A percentile compares a stretch with the other conserved stretches of the same genome.
These are phyloP conservation scores for Chelonus formosanus DNA, from an alignment of 2,888 invertebrate genomes.

Conservation along the genomic window DNA sequence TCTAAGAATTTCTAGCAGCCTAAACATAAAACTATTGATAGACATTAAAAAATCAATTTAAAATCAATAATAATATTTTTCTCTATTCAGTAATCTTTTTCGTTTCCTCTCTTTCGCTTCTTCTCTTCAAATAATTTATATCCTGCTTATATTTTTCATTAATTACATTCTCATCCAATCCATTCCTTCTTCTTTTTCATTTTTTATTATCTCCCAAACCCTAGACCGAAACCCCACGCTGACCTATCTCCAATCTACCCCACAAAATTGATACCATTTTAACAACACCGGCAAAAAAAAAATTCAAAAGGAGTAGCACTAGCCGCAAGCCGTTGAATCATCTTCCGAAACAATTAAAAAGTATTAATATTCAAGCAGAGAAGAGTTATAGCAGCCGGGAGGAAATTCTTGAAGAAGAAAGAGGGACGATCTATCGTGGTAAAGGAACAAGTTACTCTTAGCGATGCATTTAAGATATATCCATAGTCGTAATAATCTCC, in stretches of 20 bases:
- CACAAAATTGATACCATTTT: neutral
- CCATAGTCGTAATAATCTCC: conserved; percentile 8
- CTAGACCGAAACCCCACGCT: too few species aligned
- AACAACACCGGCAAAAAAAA: conserved; percentile 1
- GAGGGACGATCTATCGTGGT: conserved; percentile 11
- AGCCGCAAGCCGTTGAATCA: conserved; percentile 19
- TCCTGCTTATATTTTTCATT: too few species aligned
- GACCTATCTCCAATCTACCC: neutral
- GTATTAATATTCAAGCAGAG: conserved; percentile 25
- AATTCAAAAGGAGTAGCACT: neutral
- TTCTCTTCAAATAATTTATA: too few species aligned
- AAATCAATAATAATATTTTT: too few species aligned
- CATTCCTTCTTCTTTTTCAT: too few species aligned
- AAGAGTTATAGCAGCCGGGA: conserved; percentile 22
- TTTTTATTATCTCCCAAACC: too few species aligned
- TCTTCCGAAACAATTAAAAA: conserved; percentile 31
- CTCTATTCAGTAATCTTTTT: too few species aligned
- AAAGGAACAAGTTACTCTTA: conserved; percentile 24
- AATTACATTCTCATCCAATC: too few species aligned
- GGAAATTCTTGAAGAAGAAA: conserved; percentile 16
- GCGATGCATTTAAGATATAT: conserved; percentile 5
- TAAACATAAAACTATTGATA: too few species aligned
- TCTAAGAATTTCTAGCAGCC: too few species aligned
- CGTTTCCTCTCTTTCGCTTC: too few species aligned
- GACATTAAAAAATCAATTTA: too few species aligned